Base-by-base conservation (phyloP, 2,888 invertebrate genomes). In the Melieria omissa region DNA sequence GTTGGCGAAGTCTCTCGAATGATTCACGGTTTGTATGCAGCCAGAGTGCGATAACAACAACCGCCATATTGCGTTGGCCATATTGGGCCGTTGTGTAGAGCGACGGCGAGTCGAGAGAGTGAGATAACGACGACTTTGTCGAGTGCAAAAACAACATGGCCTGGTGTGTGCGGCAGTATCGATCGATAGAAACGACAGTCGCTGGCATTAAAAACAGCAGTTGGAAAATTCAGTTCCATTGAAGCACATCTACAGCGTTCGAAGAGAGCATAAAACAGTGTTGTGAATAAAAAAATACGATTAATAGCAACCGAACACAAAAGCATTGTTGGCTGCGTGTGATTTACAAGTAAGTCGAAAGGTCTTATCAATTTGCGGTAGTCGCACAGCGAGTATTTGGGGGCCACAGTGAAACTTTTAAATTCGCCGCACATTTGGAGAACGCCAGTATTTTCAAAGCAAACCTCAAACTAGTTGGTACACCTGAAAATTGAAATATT, bases 201-300 rank as follows among this genome's bases (percentile, higher is more conserved):
- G 79, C 78, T 76, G 76, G 71, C 80, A 79, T 75, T 83, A 83
- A 81, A 83, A 83, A 80, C 83, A 81, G 81, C 84, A 84, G 83
- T 84, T 80, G 74, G 71, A 75, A 76, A 80, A 76, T 81, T 79
- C 80, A 77, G 67, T 78, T 77, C 16, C 74, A 74, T 78, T 71
- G 79, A 79, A 78, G 76, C 71, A 70, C 63, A 64, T 62, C 62
- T 65, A 62, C 68, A 41, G 49, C 49, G 16, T 29, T 49, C 12
- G n/a, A 64, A 46, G 47, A 68, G 14, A 65, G 65, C n/a, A 47
- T 54, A 52, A 57, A 54, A 45, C 7, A 29, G 29, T 1, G 29
- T 29, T 29, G 29, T 29, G 29, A 29, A 29, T 29, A 29, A 63
- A 52, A 63, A 52, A 9, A 14, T 52, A 41, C 5, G 46, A 45